Percentiles rank a stretch among this genome's conserved stretches.
Conservation (phyloP, 2,113 vertebrate genomes). For the Hystrix cristata region DNA sequence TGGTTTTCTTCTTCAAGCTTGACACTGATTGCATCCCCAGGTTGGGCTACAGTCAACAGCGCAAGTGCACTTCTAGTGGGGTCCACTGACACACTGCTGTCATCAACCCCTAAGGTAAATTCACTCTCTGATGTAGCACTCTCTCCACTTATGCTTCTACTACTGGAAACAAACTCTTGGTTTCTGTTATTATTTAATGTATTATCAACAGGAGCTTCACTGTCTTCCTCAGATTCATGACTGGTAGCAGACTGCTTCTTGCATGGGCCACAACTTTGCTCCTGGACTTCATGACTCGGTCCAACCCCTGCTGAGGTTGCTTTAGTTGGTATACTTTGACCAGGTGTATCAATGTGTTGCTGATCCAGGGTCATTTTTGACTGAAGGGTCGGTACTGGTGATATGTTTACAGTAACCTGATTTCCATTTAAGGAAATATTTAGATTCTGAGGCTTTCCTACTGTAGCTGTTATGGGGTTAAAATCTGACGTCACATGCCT, state of each 20-base stretch:
- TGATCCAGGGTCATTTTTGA: slow-evolving; percentile 89
- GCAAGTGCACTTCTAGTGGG: slow-evolving; percentile 84
- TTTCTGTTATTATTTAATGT: slow-evolving; percentile 88
- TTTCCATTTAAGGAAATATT: slow-evolving; percentile 93
- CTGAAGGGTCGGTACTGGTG: slow-evolving; percentile 87
- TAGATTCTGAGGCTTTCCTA: slow-evolving; percentile 91
- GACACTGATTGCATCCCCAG: slow-evolving; percentile 83
- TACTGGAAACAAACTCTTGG: slow-evolving; percentile 90
- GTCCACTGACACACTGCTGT: slow-evolving; percentile 86
- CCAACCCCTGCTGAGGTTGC: slow-evolving; percentile 85
- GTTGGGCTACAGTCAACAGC: slow-evolving; percentile 81
- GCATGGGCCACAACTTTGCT: slow-evolving; percentile 83
- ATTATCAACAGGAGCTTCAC: slow-evolving; percentile 85
- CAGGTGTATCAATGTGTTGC: slow-evolving; percentile 86
- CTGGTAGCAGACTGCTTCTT: slow-evolving; percentile 86
- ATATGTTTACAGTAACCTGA: slow-evolving; percentile 92
- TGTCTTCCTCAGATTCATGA: slow-evolving; percentile 89
- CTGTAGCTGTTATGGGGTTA: slow-evolving; percentile 89
- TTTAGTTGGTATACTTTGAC: slow-evolving; percentile 86
- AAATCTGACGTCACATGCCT: slow-evolving; percentile 93
- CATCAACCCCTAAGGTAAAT: slow-evolving; percentile 89
- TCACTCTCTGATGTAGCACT: slow-evolving; percentile 88
- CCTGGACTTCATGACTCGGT: slow-evolving; percentile 87
- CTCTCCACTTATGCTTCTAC: slow-evolving; percentile 90
- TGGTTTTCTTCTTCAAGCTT: slow-evolving; percentile 91